Base-by-base conservation (phyloP, 2,888 invertebrate genomes). In the Caenorhabditis angaria region DNA sequence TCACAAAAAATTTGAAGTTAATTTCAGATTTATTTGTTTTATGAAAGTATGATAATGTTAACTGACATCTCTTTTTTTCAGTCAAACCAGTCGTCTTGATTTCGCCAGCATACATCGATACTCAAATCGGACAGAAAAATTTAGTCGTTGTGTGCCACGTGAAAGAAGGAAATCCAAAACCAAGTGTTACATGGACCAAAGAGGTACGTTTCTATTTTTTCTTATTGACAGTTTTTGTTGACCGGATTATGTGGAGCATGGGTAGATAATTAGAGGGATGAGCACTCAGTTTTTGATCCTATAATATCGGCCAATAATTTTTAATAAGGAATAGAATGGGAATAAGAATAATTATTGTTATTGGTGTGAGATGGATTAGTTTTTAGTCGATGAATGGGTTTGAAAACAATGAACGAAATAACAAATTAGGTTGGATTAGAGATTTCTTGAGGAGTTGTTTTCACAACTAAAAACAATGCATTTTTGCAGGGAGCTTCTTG, bases 121-220 rank as follows among this genome's bases (percentile, higher is more conserved):
- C 70, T 28, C 54, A 70, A 12, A 70, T 70, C 27, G 79, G 77
- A 10, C 77, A 79, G 28, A 67, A 64, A 54, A 79, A 77, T 25
- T 55, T 76, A 48, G 73, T 79, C 32, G 58, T 83, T 51, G 63
- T 72, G 24, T 84, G 84, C 74, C 57, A 70, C 35, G 82, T 73
- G n/a, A 78, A 77, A 25, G 69, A 74, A 27, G 84, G 83, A 65
- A 82, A 83, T 53, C 84, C 84, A 28, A 70, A 68, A 24, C 84
- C 84, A 27, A 65, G 61, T 24, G 65, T 84, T 14, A 61, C 69
- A 24, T 84, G 84, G 75, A 73, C 50, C 60, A 68, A 71, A 74
- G 70, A 75, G 77, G 77, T 61, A 25, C 22, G 22, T 20, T 22
- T n/a, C 50, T 22, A 41, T 6, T 18, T 59, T 62, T 53, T 61